These are phyloP conservation scores for Conistra vaccinii DNA, from an alignment of 2,888 invertebrate species.

Conservation along the genomic window DNA sequence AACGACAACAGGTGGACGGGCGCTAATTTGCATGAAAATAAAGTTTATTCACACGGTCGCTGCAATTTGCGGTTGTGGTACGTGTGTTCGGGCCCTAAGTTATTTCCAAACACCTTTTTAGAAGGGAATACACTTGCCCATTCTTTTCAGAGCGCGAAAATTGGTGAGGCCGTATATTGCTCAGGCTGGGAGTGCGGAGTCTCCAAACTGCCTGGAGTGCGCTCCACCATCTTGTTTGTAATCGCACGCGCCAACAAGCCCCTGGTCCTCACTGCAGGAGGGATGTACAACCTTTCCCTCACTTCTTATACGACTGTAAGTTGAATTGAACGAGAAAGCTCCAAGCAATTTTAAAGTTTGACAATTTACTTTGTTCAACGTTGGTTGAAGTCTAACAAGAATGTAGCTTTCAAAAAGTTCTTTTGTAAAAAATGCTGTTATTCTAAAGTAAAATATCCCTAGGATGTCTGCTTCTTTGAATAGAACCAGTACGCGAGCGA, in stretches of 20 bases:
- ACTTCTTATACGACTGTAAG: slow-evolving; percentile 81
- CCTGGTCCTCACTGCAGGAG: slow-evolving; percentile 82
- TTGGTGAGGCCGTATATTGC: slow-evolving; percentile 80
- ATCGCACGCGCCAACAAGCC: slow-evolving; percentile 81
- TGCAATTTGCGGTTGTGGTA: no score
- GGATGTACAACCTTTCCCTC: slow-evolving; percentile 84
- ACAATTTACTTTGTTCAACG: slow-evolving; percentile 34
- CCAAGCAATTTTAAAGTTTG: slow-evolving; percentile 45
- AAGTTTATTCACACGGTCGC: no score
- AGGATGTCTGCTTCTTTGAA: not conserved
- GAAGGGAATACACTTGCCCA: not conserved
- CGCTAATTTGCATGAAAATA: no score
- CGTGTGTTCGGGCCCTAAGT: no score
- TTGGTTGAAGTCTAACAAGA: no score
- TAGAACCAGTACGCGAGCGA: not conserved
- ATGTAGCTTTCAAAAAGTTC: slow-evolving; percentile 27
- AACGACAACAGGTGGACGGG: no score
- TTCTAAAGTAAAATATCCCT: slow-evolving; percentile 23
- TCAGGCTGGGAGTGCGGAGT: slow-evolving; percentile 85
- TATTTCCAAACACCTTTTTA: not conserved
- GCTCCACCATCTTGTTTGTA: slow-evolving; percentile 77
- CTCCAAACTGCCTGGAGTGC: slow-evolving; percentile 75
- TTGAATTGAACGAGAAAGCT: slow-evolving; percentile 30
- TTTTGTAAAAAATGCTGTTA: slow-evolving; percentile 29
- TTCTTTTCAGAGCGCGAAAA: slow-evolving; percentile 75